Base-by-base conservation (phyloP, 2,888 invertebrate genomes). In the Tryphoninae sp. region DNA sequence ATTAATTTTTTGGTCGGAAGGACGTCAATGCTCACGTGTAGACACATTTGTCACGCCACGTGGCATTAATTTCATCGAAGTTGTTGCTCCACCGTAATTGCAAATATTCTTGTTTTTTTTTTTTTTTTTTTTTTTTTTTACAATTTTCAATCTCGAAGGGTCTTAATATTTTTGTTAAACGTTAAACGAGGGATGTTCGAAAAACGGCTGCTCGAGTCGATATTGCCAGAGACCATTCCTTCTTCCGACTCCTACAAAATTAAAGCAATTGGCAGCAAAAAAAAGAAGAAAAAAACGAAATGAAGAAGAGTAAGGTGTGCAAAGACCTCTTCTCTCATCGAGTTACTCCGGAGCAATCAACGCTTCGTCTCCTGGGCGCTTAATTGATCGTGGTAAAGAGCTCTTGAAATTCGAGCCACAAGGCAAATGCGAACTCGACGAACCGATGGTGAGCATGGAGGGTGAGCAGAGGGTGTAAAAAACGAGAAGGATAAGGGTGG, bases 371-470 rank as follows among this genome's bases (percentile, higher is more conserved):
- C 64, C 53, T 69, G 62, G 55, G 65, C 71, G 75, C 61, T 82
- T 62, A 79, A 82, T 82, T 82, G 75, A 67, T 68, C 79, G 81
- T 75, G 61, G 71, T 62, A 62, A 78, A 82, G 81, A 82, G 75
- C 79, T 72, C 81, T 82, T 49, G 81, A 62, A 75, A 65, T 55
- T 72, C 75, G 75, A 68, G 59, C 64, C 69, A 74, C 78, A 68
- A 58, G 61, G 73, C 68, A 69, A 71, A 65, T 64, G 62, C 68
- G 23, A 53, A 59, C 42, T 62, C 22, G 45, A 6, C 8, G 22
- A 72, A 51, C 33, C 33, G 33, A 33, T 33, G 33, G 33, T 33
- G 33, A 42, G 55, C 42, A 65, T 40, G 9, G 45, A 58, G 59
- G 49, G 33, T 49, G 51, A 73, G 51, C 40, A 22, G 22, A 72